phyloP scores from a whole-genome alignment of 1,140 invertebrate species.

The Pteromalus puparum region DNA sequence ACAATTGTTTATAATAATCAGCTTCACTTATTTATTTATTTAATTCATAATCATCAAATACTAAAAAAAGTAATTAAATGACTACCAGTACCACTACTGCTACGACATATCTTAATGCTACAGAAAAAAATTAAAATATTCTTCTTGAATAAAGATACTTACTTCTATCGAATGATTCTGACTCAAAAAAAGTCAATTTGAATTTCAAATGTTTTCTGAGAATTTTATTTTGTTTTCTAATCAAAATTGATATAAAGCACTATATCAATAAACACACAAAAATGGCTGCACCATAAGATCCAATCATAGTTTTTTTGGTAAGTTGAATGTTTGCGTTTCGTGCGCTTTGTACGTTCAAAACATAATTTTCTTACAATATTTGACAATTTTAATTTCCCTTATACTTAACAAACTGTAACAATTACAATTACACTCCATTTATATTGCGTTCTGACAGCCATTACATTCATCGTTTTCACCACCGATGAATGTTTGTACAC shows the following conservation, averaged over 20 bases:
- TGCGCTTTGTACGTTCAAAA: too few species aligned
- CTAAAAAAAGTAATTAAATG: too few species aligned
- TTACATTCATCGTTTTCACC: conserved; percentile 17
- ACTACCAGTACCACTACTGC: too few species aligned
- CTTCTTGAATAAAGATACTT: background rate
- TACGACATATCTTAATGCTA: too few species aligned
- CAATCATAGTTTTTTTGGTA: conserved; percentile 9
- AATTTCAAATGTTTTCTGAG: background rate
- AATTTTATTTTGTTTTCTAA: background rate
- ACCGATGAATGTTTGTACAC: conserved; percentile 36
- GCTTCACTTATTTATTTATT: too few species aligned
- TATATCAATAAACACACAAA: conserved; percentile 27
- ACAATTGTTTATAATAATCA: too few species aligned
- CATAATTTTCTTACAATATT: background rate
- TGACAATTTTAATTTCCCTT: background rate
- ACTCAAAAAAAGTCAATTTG: background rate
- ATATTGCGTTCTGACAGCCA: background rate
- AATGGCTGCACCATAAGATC: conserved; percentile 37
- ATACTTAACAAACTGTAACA: background rate
- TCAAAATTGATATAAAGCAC: background rate
- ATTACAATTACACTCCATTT: background rate
- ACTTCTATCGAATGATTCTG: background rate
- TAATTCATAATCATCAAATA: too few species aligned
- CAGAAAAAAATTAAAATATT: background rate
- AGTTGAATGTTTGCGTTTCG: background rate